Evolutionary conservation across 2,797 vertebrate genomes (phyloP).

Genomic region (Babyrousa celebensis): DNA sequence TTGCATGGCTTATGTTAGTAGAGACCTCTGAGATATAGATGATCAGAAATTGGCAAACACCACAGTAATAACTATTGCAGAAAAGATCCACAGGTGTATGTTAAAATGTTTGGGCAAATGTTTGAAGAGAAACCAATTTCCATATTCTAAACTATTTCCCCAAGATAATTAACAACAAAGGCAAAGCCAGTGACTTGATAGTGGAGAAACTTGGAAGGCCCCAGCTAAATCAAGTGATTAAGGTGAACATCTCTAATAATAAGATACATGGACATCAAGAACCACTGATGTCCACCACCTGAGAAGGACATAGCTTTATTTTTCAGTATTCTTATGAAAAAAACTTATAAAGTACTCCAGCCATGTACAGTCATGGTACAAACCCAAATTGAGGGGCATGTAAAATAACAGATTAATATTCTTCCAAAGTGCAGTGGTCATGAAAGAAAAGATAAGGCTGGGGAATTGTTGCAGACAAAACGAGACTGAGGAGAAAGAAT

Average conservation of each 20-base stretch:
- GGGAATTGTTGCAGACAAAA: too few species aligned
- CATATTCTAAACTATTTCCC: not conserved
- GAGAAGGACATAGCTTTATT: too few species aligned
- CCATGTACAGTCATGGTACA: too few species aligned
- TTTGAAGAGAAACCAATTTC: not conserved
- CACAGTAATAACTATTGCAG: not conserved
- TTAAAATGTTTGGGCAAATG: not conserved
- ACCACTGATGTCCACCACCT: too few species aligned
- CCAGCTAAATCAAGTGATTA: too few species aligned
- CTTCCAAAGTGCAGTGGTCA: not conserved
- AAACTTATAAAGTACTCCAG: too few species aligned
- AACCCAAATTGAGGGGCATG: too few species aligned
- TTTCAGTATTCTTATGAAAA: too few species aligned
- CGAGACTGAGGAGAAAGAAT: too few species aligned
- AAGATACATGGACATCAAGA: not conserved
- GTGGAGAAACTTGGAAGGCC: too few species aligned
- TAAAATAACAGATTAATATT: too few species aligned
- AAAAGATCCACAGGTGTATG: not conserved
- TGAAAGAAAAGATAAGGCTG: not conserved
- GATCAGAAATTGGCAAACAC: not conserved
- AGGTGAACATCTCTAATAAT: not conserved
- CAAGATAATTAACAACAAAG: not conserved
- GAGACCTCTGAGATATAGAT: not conserved
- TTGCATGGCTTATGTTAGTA: not conserved
- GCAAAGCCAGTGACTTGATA: not conserved